Percentiles rank a stretch among this genome's conserved stretches.
These are phyloP conservation scores for Muntiacus muntjak DNA, from an alignment of 2,113 vertebrate species.

Conservation along the genomic window DNA sequence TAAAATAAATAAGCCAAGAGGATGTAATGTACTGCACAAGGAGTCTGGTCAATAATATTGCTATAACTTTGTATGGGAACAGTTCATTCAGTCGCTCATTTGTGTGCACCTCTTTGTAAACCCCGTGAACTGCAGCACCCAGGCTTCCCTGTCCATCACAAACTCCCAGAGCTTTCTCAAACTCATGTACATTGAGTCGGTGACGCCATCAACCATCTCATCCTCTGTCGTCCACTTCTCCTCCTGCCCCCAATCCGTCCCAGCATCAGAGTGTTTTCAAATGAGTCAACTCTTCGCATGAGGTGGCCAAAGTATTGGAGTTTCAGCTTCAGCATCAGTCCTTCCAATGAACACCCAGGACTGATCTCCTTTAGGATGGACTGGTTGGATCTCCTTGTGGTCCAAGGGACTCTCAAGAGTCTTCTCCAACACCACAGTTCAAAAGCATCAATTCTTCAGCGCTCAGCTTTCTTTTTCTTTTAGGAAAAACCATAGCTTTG, in stretches of 20 bases:
- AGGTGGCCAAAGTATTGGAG: neutral
- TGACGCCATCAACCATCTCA: neutral
- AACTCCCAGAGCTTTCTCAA: neutral
- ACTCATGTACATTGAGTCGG: neutral
- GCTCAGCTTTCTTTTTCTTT: neutral
- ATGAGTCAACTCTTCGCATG: neutral
- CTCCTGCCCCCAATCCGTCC: neutral
- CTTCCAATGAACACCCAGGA: neutral
- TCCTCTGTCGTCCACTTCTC: neutral
- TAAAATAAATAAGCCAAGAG: neutral
- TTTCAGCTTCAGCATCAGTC: neutral
- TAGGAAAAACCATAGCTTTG: neutral
- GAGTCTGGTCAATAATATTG: neutral
- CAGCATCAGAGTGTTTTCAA: neutral
- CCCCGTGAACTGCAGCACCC: neutral
- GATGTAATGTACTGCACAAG: neutral
- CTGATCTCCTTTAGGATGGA: neutral
- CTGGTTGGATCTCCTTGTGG: neutral
- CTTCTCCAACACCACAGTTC: neutral
- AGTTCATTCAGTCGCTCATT: neutral
- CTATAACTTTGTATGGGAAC: neutral
- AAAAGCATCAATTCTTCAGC: neutral
- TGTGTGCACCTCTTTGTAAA: neutral
- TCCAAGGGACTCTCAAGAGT: neutral
- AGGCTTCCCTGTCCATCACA: neutral